These are phyloP conservation scores for Anas flavirostris DNA, from an alignment of 2,797 vertebrate genomes.

Conservation along the genomic window DNA sequence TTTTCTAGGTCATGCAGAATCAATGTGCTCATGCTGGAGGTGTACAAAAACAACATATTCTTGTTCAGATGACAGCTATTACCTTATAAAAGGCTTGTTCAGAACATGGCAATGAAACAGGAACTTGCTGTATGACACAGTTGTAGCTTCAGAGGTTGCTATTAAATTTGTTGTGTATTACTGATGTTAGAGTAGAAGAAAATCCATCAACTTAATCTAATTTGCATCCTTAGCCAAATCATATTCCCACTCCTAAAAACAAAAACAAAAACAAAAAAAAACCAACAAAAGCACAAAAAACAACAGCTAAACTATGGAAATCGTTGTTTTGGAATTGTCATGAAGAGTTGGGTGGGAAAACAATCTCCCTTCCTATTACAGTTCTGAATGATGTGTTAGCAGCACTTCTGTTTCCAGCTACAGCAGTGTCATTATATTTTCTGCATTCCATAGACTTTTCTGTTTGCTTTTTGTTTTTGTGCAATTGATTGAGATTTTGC, in stretches of 20 bases:
- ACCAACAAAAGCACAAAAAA: neutral
- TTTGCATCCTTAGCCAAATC: constrained; percentile 45
- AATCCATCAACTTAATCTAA: constrained; percentile 2
- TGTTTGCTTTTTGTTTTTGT: neutral
- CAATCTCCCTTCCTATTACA: neutral
- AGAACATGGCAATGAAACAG: constrained; percentile 9
- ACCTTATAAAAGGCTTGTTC: constrained; percentile 15
- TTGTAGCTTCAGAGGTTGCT: constrained; percentile 27
- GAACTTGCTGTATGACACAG: constrained; percentile 17
- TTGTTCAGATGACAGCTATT: constrained; percentile 30
- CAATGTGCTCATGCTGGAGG: constrained; percentile 32
- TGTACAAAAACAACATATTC: neutral
- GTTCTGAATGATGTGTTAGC: constrained; percentile 28
- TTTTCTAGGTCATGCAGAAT: constrained; percentile 64
- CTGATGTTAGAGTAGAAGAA: constrained; percentile 7
- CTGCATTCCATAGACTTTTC: neutral
- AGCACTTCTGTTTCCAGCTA: constrained; percentile 36
- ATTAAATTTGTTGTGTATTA: constrained; percentile 26
- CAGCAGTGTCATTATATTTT: neutral
- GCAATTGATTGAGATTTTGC: neutral
- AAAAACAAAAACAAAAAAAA: neutral
- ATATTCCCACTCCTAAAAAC: constrained; percentile 8
- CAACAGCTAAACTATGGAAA: neutral
- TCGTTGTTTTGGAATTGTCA: constrained; percentile 2
- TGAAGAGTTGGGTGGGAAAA: neutral